Evolutionary conservation across 1,140 invertebrate species (phyloP).

Genomic region (Vanessa tameamea): DNA sequence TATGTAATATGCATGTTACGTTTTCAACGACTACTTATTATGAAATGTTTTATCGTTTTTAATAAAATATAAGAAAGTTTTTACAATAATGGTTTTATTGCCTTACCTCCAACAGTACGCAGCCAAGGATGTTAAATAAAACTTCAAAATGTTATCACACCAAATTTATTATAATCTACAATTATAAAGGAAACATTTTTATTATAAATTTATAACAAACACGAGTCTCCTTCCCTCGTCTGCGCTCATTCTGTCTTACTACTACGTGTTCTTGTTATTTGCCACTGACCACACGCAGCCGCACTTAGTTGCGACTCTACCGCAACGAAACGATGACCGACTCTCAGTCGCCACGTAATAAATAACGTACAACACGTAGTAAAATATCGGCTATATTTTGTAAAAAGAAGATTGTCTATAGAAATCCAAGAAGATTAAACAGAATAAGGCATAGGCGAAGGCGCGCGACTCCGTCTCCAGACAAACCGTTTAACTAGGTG

Average conservation of each 20-base stretch:
- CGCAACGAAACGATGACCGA: no score
- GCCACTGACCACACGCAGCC: no score
- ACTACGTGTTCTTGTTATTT: slow-evolving; percentile 3
- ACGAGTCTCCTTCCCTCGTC: background rate
- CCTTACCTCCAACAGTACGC: background rate
- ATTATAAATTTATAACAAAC: slow-evolving; percentile 9
- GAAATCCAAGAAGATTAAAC: background rate
- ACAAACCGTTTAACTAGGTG: background rate
- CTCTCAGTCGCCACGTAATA: no score
- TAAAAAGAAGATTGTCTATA: background rate
- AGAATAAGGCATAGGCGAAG: background rate
- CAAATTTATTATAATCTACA: slow-evolving; percentile 8
- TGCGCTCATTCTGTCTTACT: background rate
- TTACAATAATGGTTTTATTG: slow-evolving; percentile 30
- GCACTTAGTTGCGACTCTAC: no score
- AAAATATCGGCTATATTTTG: background rate
- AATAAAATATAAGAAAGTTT: slow-evolving; percentile 69
- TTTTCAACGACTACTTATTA: slow-evolving; percentile 65
- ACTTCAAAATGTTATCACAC: slow-evolving; percentile 8
- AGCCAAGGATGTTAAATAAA: background rate
- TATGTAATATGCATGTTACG: slow-evolving; percentile 61
- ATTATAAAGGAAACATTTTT: slow-evolving; percentile 5
- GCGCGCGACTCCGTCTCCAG: background rate
- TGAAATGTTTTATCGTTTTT: slow-evolving; percentile 73
- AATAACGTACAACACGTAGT: background rate